Base-by-base conservation (phyloP, 2,888 invertebrate species). In the Caenorhabditis sp. region DNA sequence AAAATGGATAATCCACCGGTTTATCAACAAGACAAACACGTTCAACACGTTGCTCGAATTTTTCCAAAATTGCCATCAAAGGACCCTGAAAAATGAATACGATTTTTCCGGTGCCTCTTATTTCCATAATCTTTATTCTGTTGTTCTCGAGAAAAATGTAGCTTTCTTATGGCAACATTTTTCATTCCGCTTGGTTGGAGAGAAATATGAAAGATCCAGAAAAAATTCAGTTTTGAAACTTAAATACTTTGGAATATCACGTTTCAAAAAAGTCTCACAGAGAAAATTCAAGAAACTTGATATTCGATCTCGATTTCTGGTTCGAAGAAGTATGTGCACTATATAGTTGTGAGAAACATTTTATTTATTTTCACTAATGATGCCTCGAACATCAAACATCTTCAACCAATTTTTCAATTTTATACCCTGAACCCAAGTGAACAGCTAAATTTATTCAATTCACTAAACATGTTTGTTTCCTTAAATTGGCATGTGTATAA, bases 1-100 rank as follows among this genome's bases (percentile, higher is more conserved):
- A 76, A 71, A 88, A 88, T 6, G 88, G 82, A 68, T 88, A 88
- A 74, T 88, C 87, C 21, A 88, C 81, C 6, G 88, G 88, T 49
- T 83, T 84, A 73, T 88, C 88, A 58, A 88, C 88, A 65, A 88
- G 74, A 73, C 88, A 88, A 12, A 88, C 82, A 24, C 88, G 78
- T 76, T 86, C 84, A 51, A 88, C 83, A 43, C 84, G 79, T n/a
- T 79, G 78, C 51, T 82, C 81, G 63, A 85, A 81, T 66, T 84
- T 81, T 10, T 78, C 75, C 26, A 84, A 73, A 55, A 87, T 79
- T 23, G 79, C 73, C 76, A 85, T 76, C 53, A 86, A 63, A 8
- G 83, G 81, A 31, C 65, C 77, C 86, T 86, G 74, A 49, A 83
- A 82, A 37, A 61, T 8, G 3, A 50, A n/a, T 14, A 50, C 50